phyloP scores from a whole-genome alignment of 2,113 vertebrate genomes.

The Malurus melanocephalus region DNA sequence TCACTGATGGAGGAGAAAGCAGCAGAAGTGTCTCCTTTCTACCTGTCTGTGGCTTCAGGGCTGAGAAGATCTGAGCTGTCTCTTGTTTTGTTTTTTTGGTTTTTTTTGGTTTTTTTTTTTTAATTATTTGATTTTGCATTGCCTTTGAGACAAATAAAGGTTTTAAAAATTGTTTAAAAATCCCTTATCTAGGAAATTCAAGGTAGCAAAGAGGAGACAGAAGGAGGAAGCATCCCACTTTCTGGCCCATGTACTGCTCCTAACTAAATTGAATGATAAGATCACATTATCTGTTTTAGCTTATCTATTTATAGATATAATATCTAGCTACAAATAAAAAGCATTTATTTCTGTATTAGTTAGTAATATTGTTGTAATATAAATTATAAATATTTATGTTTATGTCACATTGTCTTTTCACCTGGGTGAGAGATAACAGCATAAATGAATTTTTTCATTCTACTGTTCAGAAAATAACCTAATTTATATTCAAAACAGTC shows the following conservation, averaged over 20 bases:
- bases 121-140: not conserved
- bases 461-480: not conserved
- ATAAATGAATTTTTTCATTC: fast-evolving
- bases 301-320: not conserved
- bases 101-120: too few relatives aligned
- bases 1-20: not conserved
- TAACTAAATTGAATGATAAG: not conserved
- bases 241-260: not conserved
- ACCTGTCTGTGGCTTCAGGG: not conserved
- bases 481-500: not conserved
- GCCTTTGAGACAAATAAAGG: not conserved
- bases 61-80: not conserved
- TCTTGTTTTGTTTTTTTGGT: not conserved
- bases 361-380: not conserved
- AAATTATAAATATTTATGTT: not conserved
- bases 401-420: not conserved
- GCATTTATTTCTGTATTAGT: not conserved
- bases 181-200: not conserved
- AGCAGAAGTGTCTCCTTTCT: not conserved
- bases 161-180: not conserved
- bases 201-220: not conserved
- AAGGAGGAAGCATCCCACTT: not conserved
- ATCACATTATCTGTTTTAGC: not conserved
- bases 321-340: not conserved
- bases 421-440: fast-evolving